Evolutionary conservation across 2,888 invertebrate species (phyloP), one percentile per base, ranked within the genome.

Genomic region (Drosophila fulvimacula): DNA sequence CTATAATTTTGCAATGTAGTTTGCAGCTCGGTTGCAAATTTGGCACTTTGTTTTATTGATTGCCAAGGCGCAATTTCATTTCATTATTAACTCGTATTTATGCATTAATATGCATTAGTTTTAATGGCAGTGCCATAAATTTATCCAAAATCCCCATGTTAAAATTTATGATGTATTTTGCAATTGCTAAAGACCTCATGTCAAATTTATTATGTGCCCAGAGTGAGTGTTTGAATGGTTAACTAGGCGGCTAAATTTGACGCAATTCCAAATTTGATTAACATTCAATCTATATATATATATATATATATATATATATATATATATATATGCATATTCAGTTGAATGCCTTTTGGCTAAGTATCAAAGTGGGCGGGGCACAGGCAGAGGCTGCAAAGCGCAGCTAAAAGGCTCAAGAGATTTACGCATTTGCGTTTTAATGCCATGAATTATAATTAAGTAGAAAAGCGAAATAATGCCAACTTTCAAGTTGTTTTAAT

Each of bases 401-500:
- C 13, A 49, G 46, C 49, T 32, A 15, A 51, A 51, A 10, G 42
- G 69, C 60, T 73, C 52, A 72, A 51, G 44, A 41, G 60, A 75
- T 55, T 74, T 63, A 41, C 30, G 66, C 51, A 32, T 53, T 52
- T 57, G 53, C 65, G 42, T 81, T 79, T 84, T 81, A 84, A 72
- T 85, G 53, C 74, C 58, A 51, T 51, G 60, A 79, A 82, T 66
- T 82, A 88, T 82, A 78, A 85, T 77, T 71, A 75, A 77, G 71
- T 69, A 66, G 79, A 69, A 77, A 69, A 58, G 67, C 70, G 69
- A 70, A 85, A 82, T 82, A 88, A 69, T 88, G 82, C 71, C 77
- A 72, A 88, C 68, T 73, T 83, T 88, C 70, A 82, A 77, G 56
- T 80, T 64, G 62, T 75, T 82, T 80, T 85, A 82, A 83, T 88